These are phyloP conservation scores for Ochropleura plecta DNA, from an alignment of 2,888 invertebrate species.

Conservation along the genomic window DNA sequence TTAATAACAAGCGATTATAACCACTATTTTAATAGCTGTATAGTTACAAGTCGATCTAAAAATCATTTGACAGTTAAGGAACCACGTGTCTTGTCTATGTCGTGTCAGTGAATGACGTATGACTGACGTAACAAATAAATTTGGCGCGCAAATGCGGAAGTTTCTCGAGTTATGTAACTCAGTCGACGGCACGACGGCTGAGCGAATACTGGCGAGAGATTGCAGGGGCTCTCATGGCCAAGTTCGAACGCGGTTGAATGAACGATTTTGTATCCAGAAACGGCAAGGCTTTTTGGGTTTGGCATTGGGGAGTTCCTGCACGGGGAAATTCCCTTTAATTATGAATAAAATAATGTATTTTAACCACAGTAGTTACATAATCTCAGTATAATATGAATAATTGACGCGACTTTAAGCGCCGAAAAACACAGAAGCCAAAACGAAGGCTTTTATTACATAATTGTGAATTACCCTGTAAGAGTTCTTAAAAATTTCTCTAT, in stretches of 20 bases:
- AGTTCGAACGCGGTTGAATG: constrained; percentile 37
- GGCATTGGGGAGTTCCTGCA: constrained; percentile 18
- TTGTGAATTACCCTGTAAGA: neutral
- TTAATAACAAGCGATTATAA: constrained; percentile 12
- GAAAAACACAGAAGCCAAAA: neutral
- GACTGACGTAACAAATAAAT: constrained; percentile 50
- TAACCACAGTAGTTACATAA: neutral
- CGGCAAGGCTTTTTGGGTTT: neutral
- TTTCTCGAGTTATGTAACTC: constrained; percentile 25
- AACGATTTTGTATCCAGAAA: constrained; percentile 26
- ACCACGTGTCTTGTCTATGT: constrained; percentile 49
- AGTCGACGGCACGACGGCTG: constrained; percentile 24
- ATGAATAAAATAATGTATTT: constrained; percentile 3
- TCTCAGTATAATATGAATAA: no score
- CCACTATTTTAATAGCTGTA: neutral
- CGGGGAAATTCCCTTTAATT: constrained; percentile 9
- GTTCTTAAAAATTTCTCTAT: no score
- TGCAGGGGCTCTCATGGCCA: constrained; percentile 35
- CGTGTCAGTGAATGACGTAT: constrained; percentile 44
- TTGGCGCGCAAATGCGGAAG: constrained; percentile 61
- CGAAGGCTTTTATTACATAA: neutral
- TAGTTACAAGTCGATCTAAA: constrained; percentile 37
- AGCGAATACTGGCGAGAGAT: constrained; percentile 43
- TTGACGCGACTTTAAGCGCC: neutral
- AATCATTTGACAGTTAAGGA: constrained; percentile 38